Percentiles rank a stretch among this genome's conserved stretches.
Conservation (phyloP, 2,113 vertebrate genomes). For the Apodemus sylvaticus region DNA sequence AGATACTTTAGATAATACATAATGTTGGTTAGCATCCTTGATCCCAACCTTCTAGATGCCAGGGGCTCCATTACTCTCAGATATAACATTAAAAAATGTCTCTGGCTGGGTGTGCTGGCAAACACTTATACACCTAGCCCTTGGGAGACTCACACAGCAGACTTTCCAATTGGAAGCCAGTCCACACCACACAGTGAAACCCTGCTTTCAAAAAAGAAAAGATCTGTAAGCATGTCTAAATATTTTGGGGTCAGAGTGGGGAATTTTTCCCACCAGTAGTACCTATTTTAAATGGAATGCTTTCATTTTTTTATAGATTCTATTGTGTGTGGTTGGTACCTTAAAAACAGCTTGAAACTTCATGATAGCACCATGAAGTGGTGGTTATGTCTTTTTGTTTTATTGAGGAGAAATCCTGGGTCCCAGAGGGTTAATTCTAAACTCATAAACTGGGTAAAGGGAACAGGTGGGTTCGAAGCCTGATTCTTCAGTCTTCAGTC, state of each 20-base stretch:
- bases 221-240: neutral
- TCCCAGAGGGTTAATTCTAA: neutral
- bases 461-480: neutral
- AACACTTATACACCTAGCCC: neutral
- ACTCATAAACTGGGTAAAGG: neutral
- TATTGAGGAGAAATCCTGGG: neutral
- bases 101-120: neutral
- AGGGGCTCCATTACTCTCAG: neutral
- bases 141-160: neutral
- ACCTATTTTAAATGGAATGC: no score
- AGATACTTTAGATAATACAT: neutral
- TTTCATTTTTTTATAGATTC: neutral
- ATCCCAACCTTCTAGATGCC: neutral
- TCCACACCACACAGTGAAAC: neutral
- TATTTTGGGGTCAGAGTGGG: neutral
- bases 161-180: neutral
- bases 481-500: neutral
- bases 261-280: neutral
- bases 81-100: neutral
- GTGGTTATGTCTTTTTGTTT: constrained; percentile 12
- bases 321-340: neutral
- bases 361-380: neutral
- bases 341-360: neutral
- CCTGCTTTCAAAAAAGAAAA: neutral
- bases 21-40: neutral